Conservation (phyloP, 1,140 invertebrate genomes). For the Brachionus asplanchnoidis region DNA sequence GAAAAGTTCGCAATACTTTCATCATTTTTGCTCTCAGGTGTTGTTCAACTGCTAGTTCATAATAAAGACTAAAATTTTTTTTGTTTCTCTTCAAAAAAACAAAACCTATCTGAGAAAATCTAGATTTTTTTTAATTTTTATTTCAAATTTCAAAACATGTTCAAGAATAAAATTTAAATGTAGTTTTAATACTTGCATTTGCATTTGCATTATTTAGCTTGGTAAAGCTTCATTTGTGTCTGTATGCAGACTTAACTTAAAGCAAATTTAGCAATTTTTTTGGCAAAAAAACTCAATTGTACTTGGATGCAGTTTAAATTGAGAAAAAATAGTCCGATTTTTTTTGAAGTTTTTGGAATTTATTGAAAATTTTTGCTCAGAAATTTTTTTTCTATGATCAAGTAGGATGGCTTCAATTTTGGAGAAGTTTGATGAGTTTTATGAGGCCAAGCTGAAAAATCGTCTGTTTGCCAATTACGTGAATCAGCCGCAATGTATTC, state of each 20-base stretch:
- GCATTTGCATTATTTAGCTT: neutral
- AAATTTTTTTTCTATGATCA: neutral
- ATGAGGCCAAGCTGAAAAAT: neutral
- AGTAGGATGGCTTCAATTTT: neutral
- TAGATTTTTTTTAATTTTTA: slow-evolving; percentile 6
- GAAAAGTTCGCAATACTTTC: slow-evolving; percentile 15
- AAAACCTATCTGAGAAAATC: neutral
- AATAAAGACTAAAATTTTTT: neutral
- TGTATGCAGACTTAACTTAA: neutral
- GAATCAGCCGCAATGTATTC: slow-evolving; percentile 2
- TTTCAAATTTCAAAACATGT: slow-evolving; percentile 32
- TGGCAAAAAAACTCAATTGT: neutral
- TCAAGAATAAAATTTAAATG: slow-evolving; percentile 3
- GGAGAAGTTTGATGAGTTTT: slow-evolving; percentile 31
- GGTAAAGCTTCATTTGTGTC: neutral
- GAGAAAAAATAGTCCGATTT: slow-evolving; percentile 2
- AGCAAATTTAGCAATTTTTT: slow-evolving; percentile 24
- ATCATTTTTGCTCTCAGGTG: neutral
- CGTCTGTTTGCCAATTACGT: neutral
- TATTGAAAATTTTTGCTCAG: neutral
- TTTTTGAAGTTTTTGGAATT: neutral
- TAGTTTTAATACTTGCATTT: neutral
- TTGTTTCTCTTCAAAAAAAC: neutral
- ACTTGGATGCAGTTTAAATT: neutral
- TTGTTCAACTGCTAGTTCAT: neutral